phyloP scores from a whole-genome alignment of 2,113 vertebrate genomes.

The Sphaerodactylus townsendi region DNA sequence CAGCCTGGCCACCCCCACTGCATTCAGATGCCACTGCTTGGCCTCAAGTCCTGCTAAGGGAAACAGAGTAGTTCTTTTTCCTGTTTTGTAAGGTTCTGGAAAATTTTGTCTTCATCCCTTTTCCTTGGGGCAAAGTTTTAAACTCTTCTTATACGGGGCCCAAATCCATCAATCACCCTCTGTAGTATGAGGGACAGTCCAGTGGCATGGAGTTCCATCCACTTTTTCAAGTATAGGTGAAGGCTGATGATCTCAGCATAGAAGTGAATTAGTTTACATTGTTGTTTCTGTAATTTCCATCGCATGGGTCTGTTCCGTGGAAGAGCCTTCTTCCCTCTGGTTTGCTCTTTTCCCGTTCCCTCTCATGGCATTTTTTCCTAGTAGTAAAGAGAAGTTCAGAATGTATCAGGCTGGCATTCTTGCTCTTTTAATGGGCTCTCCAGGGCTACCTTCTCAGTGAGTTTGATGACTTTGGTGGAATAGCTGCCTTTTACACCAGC shows the following conservation, averaged over 20 bases:
- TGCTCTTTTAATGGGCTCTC: not conserved
- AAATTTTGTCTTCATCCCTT: not conserved
- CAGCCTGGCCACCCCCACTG: too few relatives aligned
- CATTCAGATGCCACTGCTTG: too few relatives aligned
- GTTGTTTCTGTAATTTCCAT: constrained; percentile 30
- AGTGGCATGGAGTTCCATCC: constrained; percentile 33
- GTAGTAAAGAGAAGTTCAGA: not conserved
- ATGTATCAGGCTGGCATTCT: not conserved
- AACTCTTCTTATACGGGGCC: not conserved
- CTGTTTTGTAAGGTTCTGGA: not conserved
- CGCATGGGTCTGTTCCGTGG: constrained; percentile 2
- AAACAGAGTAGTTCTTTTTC: not conserved
- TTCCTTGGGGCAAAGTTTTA: not conserved
- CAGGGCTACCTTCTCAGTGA: not conserved
- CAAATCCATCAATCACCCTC: too few relatives aligned
- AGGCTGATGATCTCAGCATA: not conserved
- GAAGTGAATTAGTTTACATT: constrained; percentile 56
- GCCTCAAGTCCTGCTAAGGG: not conserved
- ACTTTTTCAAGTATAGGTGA: not conserved
- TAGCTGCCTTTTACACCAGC: not conserved
- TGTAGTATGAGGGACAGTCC: too few relatives aligned
- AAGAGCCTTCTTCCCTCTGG: not conserved
- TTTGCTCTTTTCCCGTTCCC: not conserved
- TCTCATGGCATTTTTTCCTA: not conserved
- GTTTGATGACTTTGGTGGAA: not conserved